Evolutionary conservation across 1,140 invertebrate species (phyloP).

Genomic region (Zaprionus kolodkinae): DNA sequence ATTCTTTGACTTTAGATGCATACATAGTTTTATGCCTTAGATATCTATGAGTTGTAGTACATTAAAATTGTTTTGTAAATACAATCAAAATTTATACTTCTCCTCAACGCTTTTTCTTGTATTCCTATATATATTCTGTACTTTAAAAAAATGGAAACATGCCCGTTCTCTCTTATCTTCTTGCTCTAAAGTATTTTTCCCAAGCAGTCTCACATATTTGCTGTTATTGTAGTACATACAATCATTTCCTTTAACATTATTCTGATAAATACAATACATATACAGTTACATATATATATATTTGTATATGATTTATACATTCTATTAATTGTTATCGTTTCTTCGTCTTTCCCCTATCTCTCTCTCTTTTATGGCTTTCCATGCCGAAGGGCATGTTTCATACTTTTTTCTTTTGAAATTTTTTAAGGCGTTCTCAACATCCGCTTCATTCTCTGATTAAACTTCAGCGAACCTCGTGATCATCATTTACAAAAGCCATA

Average conservation of each 20-base stretch:
- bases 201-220: conserved; percentile 79
- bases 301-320: conserved; percentile 18
- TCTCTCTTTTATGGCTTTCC: conserved; percentile 11
- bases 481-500: conserved; percentile 48
- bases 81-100: conserved; percentile 73
- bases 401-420: conserved; percentile 16
- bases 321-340: conserved; percentile 36
- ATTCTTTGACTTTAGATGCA: conserved; percentile 11
- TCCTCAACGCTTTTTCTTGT: conserved; percentile 29
- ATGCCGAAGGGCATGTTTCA: conserved; percentile 42
- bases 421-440: conserved; percentile 70
- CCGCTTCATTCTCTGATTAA: conserved; percentile 70
- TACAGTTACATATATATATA: conserved; percentile 14
- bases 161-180: background rate
- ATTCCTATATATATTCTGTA: conserved; percentile 30
- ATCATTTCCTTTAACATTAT: conserved; percentile 26
- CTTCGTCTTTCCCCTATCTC: conserved; percentile 33
- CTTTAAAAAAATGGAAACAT: conserved; percentile 29
- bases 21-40: conserved; percentile 49
- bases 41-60: conserved; percentile 53
- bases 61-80: conserved; percentile 71
- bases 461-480: conserved; percentile 49
- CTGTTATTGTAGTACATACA: conserved; percentile 64
- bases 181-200: conserved; percentile 6
- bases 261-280: conserved; percentile 41